Conservation (phyloP, 30 jellyfish, hydroid and myxozoan species). For the Hydractinia symbiolongicarpus region DNA sequence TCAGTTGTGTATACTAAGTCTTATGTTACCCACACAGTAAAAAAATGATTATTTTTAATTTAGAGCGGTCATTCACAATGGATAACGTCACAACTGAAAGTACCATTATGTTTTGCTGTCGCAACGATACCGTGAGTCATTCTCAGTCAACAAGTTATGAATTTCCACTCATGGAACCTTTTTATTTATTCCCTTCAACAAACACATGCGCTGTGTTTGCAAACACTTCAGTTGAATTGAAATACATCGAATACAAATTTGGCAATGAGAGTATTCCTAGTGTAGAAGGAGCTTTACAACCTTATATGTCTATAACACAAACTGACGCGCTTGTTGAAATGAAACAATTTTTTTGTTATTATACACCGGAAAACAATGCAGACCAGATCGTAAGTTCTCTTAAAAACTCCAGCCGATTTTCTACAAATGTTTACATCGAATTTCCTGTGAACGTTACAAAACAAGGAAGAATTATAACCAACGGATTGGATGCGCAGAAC, state of each 20-base stretch:
- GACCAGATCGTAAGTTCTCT: not conserved
- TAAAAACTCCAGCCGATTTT: not conserved
- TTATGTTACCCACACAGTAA: too few species aligned
- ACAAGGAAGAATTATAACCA: not conserved
- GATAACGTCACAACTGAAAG: too few species aligned
- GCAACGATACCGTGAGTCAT: constrained; percentile 20
- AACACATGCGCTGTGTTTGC: constrained; percentile 36
- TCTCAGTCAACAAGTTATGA: constrained; percentile 11
- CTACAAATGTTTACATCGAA: not conserved
- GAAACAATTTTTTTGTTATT: not conserved
- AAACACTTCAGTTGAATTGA: constrained; percentile 24
- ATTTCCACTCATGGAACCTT: constrained; percentile 17
- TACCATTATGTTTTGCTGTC: constrained; percentile 35
- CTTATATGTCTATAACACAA: not conserved
- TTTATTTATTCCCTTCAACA: constrained; percentile 38
- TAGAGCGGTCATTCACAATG: too few species aligned
- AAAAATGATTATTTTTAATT: too few species aligned
- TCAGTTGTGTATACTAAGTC: too few species aligned
- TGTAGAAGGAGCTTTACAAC: not conserved
- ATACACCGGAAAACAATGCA: not conserved
- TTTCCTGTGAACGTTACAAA: not conserved
- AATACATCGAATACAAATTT: not conserved
- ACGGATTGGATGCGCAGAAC: not conserved
- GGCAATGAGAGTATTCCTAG: not conserved
- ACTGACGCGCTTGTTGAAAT: not conserved